Percentiles rank a stretch among this genome's conserved stretches.
These are phyloP conservation scores for Bellardia bayeri DNA, from an alignment of 2,888 invertebrate species.

Conservation along the genomic window DNA sequence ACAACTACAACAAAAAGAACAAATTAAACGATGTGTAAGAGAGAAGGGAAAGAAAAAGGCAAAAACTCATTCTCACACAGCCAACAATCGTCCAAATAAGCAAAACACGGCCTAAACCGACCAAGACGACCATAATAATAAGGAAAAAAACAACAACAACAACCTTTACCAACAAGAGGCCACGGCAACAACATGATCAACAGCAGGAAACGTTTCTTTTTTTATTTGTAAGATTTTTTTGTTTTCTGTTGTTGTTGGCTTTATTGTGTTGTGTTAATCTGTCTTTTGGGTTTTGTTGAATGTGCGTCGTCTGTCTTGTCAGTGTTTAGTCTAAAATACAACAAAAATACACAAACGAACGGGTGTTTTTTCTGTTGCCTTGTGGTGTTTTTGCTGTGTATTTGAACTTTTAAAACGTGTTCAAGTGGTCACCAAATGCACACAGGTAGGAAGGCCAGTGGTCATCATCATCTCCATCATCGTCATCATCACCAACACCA, in stretches of 20 bases:
- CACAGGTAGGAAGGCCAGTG: conserved; percentile 60
- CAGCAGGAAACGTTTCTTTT: conserved; percentile 67
- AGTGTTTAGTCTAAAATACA: conserved; percentile 8
- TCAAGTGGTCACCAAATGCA: conserved; percentile 60
- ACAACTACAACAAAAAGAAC: conserved; percentile 17
- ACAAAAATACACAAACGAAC: conserved; percentile 26
- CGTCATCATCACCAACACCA: conserved; percentile 32
- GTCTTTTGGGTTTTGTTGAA: conserved; percentile 52
- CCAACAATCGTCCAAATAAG: conserved; percentile 53
- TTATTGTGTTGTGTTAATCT: conserved; percentile 46
- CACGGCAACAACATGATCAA: conserved; percentile 61
- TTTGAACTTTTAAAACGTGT: conserved; percentile 59
- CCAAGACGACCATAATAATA: conserved; percentile 34
- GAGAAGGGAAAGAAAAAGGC: conserved; percentile 44
- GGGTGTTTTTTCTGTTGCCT: conserved; percentile 59
- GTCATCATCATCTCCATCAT: conserved; percentile 34
- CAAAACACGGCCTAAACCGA: conserved; percentile 65
- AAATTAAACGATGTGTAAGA: conserved; percentile 40
- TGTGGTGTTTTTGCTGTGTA: conserved; percentile 30
- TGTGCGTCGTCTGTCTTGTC: conserved; percentile 54
- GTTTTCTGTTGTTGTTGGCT: conserved; percentile 30
- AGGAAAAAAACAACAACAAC: conserved; percentile 32
- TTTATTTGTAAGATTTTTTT: conserved; percentile 44
- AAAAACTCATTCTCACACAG: conserved; percentile 13
- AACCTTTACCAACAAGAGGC: conserved; percentile 39